phyloP scores from a whole-genome alignment of 2,888 invertebrate genomes.

The Drosophila neotestacea region DNA sequence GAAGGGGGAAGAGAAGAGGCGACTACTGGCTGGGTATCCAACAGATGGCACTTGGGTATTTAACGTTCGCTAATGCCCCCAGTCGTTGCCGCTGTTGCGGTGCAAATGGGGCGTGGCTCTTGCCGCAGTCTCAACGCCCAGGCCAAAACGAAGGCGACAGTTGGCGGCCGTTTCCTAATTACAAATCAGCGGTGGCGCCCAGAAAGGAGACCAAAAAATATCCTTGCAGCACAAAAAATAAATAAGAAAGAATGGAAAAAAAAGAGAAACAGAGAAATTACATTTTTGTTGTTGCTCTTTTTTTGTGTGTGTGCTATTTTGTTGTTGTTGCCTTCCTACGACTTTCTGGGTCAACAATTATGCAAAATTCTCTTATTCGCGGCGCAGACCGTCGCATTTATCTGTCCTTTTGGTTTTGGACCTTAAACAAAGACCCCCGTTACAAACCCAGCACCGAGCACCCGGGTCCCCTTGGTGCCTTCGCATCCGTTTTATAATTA shows the following conservation, averaged over 20 bases:
- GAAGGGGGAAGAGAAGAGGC: neutral
- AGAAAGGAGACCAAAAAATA: conserved; percentile 48
- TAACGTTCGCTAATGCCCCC: conserved; percentile 79
- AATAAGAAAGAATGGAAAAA: conserved; percentile 25
- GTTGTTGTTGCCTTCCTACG: conserved; percentile 52
- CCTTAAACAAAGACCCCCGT: conserved; percentile 51
- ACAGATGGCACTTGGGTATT: conserved; percentile 81
- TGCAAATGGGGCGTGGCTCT: conserved; percentile 78
- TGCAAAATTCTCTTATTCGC: conserved; percentile 81
- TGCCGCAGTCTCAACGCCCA: conserved; percentile 35
- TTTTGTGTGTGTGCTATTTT: conserved; percentile 23
- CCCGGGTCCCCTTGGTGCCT: too few relatives aligned
- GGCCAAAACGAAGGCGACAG: conserved; percentile 75
- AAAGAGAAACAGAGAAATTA: conserved; percentile 57
- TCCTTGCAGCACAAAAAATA: conserved; percentile 42
- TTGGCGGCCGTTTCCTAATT: conserved; percentile 83
- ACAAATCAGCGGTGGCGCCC: conserved; percentile 82
- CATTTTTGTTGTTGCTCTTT: conserved; percentile 46
- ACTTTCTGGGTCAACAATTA: conserved; percentile 83
- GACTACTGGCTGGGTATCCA: conserved; percentile 26
- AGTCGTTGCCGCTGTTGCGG: conserved; percentile 52
- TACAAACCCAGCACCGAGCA: neutral
- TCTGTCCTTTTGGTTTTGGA: conserved; percentile 69
- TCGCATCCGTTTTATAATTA: conserved; percentile 83
- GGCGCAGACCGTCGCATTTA: conserved; percentile 76